Percentiles rank a stretch among this genome's conserved stretches.
Conservation (phyloP, 2,113 vertebrate species). For the Pterocles orientalis region DNA sequence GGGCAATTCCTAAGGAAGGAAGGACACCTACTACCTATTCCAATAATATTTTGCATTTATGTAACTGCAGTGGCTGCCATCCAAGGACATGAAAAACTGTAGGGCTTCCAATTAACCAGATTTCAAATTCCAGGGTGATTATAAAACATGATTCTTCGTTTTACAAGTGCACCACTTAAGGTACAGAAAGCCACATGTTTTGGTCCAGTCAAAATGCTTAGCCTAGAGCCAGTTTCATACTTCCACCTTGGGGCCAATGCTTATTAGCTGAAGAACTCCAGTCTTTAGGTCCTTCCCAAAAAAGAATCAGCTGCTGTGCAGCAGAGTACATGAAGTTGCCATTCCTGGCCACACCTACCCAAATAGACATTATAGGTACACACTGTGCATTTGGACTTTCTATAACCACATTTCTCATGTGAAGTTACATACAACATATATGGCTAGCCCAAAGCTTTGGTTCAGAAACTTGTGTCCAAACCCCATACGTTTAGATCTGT, state of each 20-base stretch:
- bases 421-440: neutral
- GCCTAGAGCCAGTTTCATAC: neutral
- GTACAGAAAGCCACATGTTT: neutral
- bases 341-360: neutral
- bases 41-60: slow-evolving; percentile 63
- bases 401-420: neutral
- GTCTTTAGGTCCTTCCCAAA: neutral
- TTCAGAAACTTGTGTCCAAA: neutral
- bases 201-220: neutral
- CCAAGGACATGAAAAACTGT: slow-evolving; percentile 21
- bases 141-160: neutral
- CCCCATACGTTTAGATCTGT: neutral
- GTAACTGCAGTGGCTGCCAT: neutral
- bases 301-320: neutral
- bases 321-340: neutral
- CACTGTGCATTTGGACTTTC: neutral
- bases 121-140: neutral
- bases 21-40: slow-evolving; percentile 66
- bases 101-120: slow-evolving; percentile 3
- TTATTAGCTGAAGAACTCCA: neutral
- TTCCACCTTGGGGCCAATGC: neutral
- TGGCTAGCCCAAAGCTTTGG: neutral
- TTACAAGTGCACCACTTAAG: neutral
- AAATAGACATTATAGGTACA: neutral
- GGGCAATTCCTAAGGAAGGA: slow-evolving; percentile 70